Base-by-base conservation (phyloP, 1,140 invertebrate genomes). In the Aricia agestis region DNA sequence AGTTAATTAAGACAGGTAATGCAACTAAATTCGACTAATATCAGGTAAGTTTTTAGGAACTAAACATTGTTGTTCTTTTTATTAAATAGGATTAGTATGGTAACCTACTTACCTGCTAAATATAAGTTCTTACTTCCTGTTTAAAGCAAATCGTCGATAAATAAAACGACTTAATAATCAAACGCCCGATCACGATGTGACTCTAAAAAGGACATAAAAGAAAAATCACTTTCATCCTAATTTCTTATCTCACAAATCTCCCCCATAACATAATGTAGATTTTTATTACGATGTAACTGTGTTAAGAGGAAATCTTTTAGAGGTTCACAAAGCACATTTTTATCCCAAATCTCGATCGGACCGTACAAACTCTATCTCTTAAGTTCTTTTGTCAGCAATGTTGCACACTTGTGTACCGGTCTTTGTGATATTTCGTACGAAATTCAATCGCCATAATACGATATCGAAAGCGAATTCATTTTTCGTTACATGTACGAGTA, bases 371-470 rank as follows among this genome's bases (percentile, higher is more conserved):
- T 75, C 74, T 76, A 78, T 82, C 70, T 78, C 69, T 78, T 76
- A 70, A 72, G 70, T 75, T 79, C 78, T 81, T 85, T 86, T 87
- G 83, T 86, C 82, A 85, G 80, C 82, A 78, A 74, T 78, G 67
- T 74, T 73, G 71, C 66, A 76, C 74, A 78, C 77, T 85, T 80
- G 75, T 79, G 72, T 82, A 78, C 70, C 59, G 59, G 67, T 61
- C 74, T 84, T 82, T 82, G 77, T 78, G 69, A 76, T 79, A 79
- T 75, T 77, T 81, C 74, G 66, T 76, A 69, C 73, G 73, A 75
- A 77, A 79, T 78, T 74, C 59, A 63, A 63, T 63, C 18, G 59
- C 17, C 59, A 63, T 63, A 63, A 63, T 63, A 63, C 59, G 18
- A 25, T 63, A 63, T 63, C 18, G 59, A 63, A 63, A 63, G 59